Evolutionary conservation across 2,113 vertebrate species (phyloP).

Genomic region (Coregonus clupeaformis): DNA sequence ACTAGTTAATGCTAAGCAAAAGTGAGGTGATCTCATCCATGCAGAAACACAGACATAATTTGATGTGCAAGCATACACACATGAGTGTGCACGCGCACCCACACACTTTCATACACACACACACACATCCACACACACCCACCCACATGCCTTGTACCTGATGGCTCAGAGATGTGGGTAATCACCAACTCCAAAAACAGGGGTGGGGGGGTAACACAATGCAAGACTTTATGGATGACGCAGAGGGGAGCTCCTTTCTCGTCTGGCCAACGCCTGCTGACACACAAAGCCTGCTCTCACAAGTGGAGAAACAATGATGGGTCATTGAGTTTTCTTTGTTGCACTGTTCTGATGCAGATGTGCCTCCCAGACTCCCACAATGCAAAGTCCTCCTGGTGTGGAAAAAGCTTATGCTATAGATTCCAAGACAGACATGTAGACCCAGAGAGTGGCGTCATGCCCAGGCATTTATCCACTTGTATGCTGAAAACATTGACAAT

Average conservation of each 20-base stretch:
- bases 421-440: background rate
- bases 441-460: background rate
- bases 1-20: background rate
- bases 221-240: background rate
- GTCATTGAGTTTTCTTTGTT: background rate
- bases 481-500: no score
- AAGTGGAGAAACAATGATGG: background rate
- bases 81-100: no score
- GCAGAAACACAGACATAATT: background rate
- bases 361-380: background rate
- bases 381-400: background rate
- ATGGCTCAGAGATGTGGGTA: background rate
- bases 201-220: background rate
- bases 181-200: background rate
- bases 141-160: background rate
- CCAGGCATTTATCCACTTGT: no score
- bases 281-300: background rate
- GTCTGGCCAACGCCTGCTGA: background rate
- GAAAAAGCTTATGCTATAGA: background rate
- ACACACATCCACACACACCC: no score
- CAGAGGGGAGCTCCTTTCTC: background rate
- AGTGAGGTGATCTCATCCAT: background rate
- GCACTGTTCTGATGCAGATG: background rate
- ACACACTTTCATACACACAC: no score
- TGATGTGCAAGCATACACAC: background rate